Percentiles rank a stretch among this genome's conserved stretches.
These are phyloP conservation scores for Crocidura indochinensis DNA, from an alignment of 2,797 vertebrate species.

Conservation along the genomic window DNA sequence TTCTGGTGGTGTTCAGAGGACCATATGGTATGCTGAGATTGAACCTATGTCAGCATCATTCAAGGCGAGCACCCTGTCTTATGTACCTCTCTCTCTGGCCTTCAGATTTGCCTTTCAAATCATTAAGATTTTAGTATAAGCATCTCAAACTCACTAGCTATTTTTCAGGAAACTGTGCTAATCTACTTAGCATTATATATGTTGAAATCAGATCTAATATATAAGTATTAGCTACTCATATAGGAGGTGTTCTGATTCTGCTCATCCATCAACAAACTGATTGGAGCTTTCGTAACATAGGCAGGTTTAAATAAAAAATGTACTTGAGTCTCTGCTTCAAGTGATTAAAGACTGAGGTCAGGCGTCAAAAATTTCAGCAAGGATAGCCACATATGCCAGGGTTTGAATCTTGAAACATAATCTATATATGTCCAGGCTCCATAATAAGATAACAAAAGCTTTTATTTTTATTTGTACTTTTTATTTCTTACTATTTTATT, in stretches of 20 bases:
- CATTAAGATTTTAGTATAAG: slow-evolving; percentile 31
- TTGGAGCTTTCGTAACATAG: neutral
- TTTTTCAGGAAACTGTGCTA: slow-evolving; percentile 6
- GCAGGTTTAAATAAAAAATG: neutral
- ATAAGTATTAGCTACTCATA: neutral
- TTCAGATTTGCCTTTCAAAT: neutral
- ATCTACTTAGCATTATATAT: neutral
- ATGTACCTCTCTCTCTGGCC: neutral
- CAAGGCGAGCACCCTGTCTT: too few species aligned
- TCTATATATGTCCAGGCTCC: neutral
- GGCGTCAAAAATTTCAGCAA: neutral
- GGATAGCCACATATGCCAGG: neutral
- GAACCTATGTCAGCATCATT: too few species aligned
- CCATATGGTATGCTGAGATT: too few species aligned
- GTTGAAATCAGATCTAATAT: neutral
- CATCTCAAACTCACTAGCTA: neutral
- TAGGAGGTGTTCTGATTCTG: neutral
- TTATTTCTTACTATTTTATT: neutral
- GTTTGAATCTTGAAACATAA: neutral
- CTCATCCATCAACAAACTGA: neutral
- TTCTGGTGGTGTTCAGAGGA: too few species aligned
- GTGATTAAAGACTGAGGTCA: slow-evolving; percentile 24
- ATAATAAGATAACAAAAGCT: neutral
- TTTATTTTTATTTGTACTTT: too few species aligned
- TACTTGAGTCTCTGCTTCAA: neutral